Evolutionary conservation across 2,888 invertebrate species (phyloP).

Genomic region (Agonum fuliginosum): DNA sequence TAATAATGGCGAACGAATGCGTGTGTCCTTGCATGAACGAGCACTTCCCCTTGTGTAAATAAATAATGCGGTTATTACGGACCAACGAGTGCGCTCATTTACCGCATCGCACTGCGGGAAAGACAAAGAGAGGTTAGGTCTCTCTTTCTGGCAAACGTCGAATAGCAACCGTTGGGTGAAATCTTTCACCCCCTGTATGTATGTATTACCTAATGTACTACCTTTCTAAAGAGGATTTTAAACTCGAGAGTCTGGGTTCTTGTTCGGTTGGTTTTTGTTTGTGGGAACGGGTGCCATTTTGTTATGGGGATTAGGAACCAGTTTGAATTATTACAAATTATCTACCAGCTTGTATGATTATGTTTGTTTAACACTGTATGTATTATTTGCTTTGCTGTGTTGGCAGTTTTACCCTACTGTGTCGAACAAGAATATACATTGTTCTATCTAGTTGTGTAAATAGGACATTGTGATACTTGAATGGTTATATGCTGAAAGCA

Average conservation of each 20-base stretch:
- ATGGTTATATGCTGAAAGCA: too few species aligned
- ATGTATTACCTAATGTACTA: slow-evolving; percentile 34
- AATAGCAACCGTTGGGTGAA: slow-evolving; percentile 4
- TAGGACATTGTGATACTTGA: too few species aligned
- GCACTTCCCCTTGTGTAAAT: slow-evolving; percentile 70
- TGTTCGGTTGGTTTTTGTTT: slow-evolving; percentile 6
- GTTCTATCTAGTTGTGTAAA: too few species aligned
- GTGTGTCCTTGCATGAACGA: slow-evolving; percentile 61
- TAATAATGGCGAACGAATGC: slow-evolving; percentile 71
- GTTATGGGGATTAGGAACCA: slow-evolving; percentile 8
- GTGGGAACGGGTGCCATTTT: slow-evolving; percentile 36
- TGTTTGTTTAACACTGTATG: slow-evolving; percentile 37
- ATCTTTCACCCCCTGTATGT: slow-evolving; percentile 19
- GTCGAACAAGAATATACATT: background rate
- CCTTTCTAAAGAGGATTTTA: background rate
- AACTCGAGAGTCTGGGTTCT: background rate
- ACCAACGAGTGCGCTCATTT: slow-evolving; percentile 68
- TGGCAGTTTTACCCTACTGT: background rate
- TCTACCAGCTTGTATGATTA: slow-evolving; percentile 27
- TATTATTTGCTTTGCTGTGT: slow-evolving; percentile 15
- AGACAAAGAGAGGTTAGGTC: background rate
- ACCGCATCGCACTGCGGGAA: slow-evolving; percentile 3
- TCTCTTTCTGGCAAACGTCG: slow-evolving; percentile 26
- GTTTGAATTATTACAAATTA: slow-evolving; percentile 36
- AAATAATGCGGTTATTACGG: slow-evolving; percentile 73